A percentile compares a stretch with the other conserved stretches of the same genome.
Conservation (phyloP, 2,113 vertebrate genomes). For the Struthidea cinerea region DNA sequence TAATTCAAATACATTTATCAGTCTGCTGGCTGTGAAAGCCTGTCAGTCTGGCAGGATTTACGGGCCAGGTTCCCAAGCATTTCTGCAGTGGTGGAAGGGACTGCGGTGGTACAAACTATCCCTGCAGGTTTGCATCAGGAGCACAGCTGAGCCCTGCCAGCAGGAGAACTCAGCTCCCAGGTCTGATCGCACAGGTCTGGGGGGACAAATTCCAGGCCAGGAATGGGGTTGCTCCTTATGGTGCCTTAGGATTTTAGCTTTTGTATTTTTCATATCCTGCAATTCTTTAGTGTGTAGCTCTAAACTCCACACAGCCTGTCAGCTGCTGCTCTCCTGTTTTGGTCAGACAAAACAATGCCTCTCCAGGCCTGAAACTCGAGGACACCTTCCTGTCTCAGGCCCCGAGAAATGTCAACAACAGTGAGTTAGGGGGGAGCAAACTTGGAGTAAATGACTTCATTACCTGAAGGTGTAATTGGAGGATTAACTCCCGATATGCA, state of each 20-base stretch:
- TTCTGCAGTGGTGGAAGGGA: not conserved
- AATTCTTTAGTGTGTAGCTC: not conserved
- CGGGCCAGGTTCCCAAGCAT: not conserved
- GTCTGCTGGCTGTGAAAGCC: not conserved
- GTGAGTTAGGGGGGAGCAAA: not conserved
- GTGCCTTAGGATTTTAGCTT: not conserved
- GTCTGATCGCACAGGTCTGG: not conserved
- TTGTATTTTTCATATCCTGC: not conserved
- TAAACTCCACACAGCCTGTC: not conserved
- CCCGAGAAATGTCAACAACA: not conserved
- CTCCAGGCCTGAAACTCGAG: not conserved
- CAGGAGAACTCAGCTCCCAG: not conserved
- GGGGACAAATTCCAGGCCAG: not conserved
- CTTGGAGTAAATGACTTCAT: not conserved
- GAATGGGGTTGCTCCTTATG: not conserved
- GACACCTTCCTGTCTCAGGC: not conserved
- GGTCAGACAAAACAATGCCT: not conserved
- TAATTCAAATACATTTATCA: not conserved
- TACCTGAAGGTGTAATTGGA: not conserved
- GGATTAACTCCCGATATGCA: not conserved
- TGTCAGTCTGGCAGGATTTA: not conserved
- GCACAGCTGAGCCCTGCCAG: not conserved
- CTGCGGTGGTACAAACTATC: not conserved
- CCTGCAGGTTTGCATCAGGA: not conserved
- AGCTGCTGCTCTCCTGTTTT: not conserved